Evolutionary conservation across 2,797 vertebrate genomes (phyloP).

Genomic region (Craterocephalus amniculus): DNA sequence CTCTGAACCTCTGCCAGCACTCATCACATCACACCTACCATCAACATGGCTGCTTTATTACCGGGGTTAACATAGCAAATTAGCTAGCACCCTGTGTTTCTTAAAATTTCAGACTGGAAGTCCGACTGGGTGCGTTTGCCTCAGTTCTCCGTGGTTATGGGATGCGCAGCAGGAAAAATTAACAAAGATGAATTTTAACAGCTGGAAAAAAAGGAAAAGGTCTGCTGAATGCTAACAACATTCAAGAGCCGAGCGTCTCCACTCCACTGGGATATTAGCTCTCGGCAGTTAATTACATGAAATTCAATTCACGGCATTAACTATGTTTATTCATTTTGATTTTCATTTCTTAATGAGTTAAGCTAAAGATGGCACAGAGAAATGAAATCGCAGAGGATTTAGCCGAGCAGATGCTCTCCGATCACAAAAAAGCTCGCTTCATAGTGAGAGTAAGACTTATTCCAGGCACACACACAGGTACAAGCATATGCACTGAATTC

Average conservation of each 20-base stretch:
- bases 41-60: conserved; percentile 46
- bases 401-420: conserved; percentile 34
- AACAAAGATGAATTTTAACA: conserved; percentile 22
- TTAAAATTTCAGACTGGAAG: conserved; percentile 12
- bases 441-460: conserved; percentile 13
- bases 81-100: conserved; percentile 13
- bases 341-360: conserved; percentile 12
- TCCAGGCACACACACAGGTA: conserved; percentile 9
- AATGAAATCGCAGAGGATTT: conserved; percentile 34
- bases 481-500: background rate
- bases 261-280: conserved; percentile 34
- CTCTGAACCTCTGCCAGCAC: conserved; percentile 52
- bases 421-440: conserved; percentile 31
- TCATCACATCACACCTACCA: conserved; percentile 58
- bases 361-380: conserved; percentile 33
- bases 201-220: conserved; percentile 6
- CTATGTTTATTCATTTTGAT: conserved; percentile 26
- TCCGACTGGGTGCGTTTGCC: conserved; percentile 19
- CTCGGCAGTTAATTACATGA: conserved; percentile 36
- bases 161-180: conserved; percentile 6
- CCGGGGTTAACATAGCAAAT: conserved; percentile 38
- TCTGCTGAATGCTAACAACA: conserved; percentile 3
- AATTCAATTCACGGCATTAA: conserved; percentile 30
- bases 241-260: conserved; percentile 20
- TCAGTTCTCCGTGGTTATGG: conserved; percentile 1